Evolutionary conservation across 2,113 vertebrate genomes (phyloP).

Genomic region (Chamaea fasciata): DNA sequence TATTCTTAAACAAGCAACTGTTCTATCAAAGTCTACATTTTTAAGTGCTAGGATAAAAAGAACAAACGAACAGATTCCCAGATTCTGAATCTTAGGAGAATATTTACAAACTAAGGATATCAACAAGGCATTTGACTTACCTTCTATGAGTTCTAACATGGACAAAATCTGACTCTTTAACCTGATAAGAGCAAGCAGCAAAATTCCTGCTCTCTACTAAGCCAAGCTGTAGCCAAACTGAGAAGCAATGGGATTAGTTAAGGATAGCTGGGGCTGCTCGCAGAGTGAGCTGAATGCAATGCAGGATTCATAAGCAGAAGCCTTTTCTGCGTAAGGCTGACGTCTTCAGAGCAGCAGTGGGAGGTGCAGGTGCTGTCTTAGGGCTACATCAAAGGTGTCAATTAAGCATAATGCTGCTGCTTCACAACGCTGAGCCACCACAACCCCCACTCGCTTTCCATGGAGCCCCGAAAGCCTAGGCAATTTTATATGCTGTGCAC

Average conservation of each 20-base stretch:
- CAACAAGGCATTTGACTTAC: constrained; percentile 72
- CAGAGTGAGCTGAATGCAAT: constrained; percentile 69
- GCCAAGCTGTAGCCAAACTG: constrained; percentile 53
- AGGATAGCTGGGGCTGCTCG: constrained; percentile 69
- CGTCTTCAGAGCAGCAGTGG: constrained; percentile 79
- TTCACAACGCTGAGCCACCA: constrained; percentile 58
- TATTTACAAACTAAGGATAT: constrained; percentile 21
- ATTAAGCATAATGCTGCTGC: constrained; percentile 70
- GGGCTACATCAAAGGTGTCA: constrained; percentile 83
- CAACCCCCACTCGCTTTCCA: constrained; percentile 61
- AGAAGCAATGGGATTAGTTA: constrained; percentile 66
- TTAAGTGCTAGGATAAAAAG: neutral
- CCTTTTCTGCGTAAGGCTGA: constrained; percentile 80
- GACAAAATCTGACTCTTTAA: constrained; percentile 67
- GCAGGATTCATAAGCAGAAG: constrained; percentile 79
- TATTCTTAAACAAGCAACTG: constrained; percentile 9
- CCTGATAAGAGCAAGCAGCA: constrained; percentile 45
- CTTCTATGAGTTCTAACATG: constrained; percentile 84
- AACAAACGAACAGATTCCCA: neutral
- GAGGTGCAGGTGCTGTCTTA: constrained; percentile 80
- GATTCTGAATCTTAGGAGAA: neutral
- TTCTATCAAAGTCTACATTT: neutral
- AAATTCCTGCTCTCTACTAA: constrained; percentile 60
- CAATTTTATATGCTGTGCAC: constrained; percentile 55
- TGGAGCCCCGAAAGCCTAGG: constrained; percentile 67